A percentile compares a stretch with the other conserved stretches of the same genome.
Conservation (phyloP, 2,888 invertebrate species). For the Drosophila histrio region DNA sequence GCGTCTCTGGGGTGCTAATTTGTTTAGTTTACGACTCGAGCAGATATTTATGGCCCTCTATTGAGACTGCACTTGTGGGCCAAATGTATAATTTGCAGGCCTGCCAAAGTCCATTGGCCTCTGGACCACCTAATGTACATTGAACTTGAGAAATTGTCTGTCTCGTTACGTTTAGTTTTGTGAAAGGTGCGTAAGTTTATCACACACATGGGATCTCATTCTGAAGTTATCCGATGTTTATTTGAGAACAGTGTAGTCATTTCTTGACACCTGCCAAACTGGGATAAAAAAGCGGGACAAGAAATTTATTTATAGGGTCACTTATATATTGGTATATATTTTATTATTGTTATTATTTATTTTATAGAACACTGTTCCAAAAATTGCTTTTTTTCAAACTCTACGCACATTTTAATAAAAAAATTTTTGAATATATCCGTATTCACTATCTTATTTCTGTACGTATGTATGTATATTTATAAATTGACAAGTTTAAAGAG, state of each 20-base stretch:
- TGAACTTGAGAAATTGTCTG: constrained; percentile 52
- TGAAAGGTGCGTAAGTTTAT: constrained; percentile 15
- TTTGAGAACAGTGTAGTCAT: not conserved
- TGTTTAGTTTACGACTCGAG: constrained; percentile 58
- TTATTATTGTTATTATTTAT: too few species aligned
- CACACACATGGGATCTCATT: constrained; percentile 2
- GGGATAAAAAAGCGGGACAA: not conserved
- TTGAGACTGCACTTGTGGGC: constrained; percentile 26
- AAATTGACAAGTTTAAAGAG: too few species aligned
- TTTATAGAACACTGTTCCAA: too few species aligned
- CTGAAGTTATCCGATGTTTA: not conserved
- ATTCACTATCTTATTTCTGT: too few species aligned
- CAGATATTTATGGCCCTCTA: constrained; percentile 42
- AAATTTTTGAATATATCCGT: too few species aligned
- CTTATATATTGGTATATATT: too few species aligned
- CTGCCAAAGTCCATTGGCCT: constrained; percentile 44
- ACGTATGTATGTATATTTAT: too few species aligned
- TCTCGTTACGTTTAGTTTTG: not conserved
- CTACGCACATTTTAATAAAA: too few species aligned
- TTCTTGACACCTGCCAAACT: not conserved
- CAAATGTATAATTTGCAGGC: constrained; percentile 42
- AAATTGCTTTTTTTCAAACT: too few species aligned
- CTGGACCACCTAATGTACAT: constrained; percentile 29
- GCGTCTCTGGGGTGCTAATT: constrained; percentile 36
- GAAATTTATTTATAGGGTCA: too few species aligned